Conservation (phyloP, 1,140 invertebrate genomes). For the Ridgeia piscesae region DNA sequence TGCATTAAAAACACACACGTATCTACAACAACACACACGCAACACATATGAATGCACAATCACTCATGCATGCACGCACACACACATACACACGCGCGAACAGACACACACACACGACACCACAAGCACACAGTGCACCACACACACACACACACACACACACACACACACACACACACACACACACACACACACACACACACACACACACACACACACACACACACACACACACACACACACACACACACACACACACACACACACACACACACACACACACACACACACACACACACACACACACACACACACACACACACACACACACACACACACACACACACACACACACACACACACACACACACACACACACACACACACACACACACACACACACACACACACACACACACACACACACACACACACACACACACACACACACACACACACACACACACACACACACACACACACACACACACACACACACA, state of each 20-base stretch:
- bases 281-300: too few relatives aligned
- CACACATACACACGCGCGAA: not conserved
- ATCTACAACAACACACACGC: not conserved
- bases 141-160: too few relatives aligned
- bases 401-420: not conserved
- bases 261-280: too few relatives aligned
- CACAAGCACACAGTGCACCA: too few relatives aligned
- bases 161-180: too few relatives aligned
- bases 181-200: too few relatives aligned
- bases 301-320: too few relatives aligned
- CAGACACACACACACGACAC: too few relatives aligned
- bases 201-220: too few relatives aligned
- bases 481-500: not conserved
- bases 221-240: not conserved
- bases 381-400: not conserved
- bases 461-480: not conserved
- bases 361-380: not conserved
- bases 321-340: too few relatives aligned
- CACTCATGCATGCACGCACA: not conserved
- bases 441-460: not conserved
- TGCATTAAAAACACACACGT: too few relatives aligned
- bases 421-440: not conserved
- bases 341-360: not conserved
- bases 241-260: too few relatives aligned
- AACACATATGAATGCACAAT: not conserved